Evolutionary conservation across 2,888 invertebrate species (phyloP), one percentile per base, ranked within the genome.

Genomic region (Ecdyonurus torrentis): DNA sequence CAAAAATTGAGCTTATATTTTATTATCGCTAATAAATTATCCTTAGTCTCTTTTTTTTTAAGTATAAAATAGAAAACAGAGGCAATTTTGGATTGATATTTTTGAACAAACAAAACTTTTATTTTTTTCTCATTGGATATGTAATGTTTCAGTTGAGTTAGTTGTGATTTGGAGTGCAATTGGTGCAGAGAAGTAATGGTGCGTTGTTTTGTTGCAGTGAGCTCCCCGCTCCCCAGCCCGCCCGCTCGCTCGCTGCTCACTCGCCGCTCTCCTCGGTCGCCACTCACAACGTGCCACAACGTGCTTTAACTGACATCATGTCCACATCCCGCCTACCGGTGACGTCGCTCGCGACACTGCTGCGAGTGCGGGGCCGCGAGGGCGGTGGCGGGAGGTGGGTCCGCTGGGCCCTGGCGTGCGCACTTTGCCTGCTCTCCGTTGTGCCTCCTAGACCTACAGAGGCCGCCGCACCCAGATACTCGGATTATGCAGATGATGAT

Each of bases 401-500:
- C 7, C 37, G 37, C 5, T 37, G 37, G 37, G 37, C 37, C 5
- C 37, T 37, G 37, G 37, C 37, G 7, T 37, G 37, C 37, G 37
- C 37, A 15, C 37, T 37, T 15, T 37, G 37, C 37, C 37, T 37
- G 37, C 37, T 37, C 37, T 5, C 37, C 15, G 15, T 15, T 15
- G 5, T 15, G 37, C 37, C 37, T 10, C 37, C 37, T 37, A 37
- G 37, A 5, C 37, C 5, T 15, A 15, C 15, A 15, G 5, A 5
- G 15, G 37, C 37, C 37, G 37, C 37, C 37, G 5, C 37, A 37
- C 37, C 37, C 15, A 5, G 37, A 37, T 37, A 37, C 37, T 10
- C 37, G 37, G 37, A 37, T 15, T 37, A 37, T 64, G 65, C 65
- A 53, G 66, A 67, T 60, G 79, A 79, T 53, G 82, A 84, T 58